Percentiles rank a stretch among this genome's conserved stretches.
Evolutionary conservation across 2,113 vertebrate species (phyloP).

Genomic region (Cynoglossus semilaevis): DNA sequence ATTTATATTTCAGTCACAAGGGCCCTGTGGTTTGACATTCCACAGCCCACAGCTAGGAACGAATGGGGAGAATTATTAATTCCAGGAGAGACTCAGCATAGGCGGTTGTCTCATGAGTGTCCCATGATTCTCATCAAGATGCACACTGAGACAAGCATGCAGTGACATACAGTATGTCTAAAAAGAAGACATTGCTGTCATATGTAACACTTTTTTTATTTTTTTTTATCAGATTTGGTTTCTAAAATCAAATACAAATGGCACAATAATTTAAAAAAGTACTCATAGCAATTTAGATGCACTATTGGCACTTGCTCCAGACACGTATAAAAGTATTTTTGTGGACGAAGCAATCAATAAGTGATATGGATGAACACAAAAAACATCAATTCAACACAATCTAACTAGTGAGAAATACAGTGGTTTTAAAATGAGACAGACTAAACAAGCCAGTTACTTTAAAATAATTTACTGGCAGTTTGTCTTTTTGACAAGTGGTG

Average conservation of each 20-base stretch:
- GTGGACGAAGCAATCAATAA: too few species aligned
- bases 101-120: conserved; percentile 60
- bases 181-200: conserved; percentile 5
- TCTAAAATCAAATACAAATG: background rate
- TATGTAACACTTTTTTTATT: background rate
- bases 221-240: background rate
- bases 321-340: background rate
- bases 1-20: conserved; percentile 59
- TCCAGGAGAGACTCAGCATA: conserved; percentile 34
- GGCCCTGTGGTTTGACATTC: conserved; percentile 50
- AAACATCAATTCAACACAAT: background rate
- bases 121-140: conserved; percentile 64
- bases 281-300: background rate
- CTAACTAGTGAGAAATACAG: too few species aligned
- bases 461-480: background rate
- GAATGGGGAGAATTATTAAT: conserved; percentile 52
- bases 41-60: conserved; percentile 45
- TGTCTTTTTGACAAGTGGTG: background rate
- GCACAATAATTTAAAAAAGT: background rate
- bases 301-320: background rate
- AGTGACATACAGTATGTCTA: conserved; percentile 11
- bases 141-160: conserved; percentile 51
- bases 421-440: background rate
- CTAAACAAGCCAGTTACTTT: too few species aligned
- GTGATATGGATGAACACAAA: background rate